A percentile compares a stretch with the other conserved stretches of the same genome.
phyloP scores from a whole-genome alignment of 2,888 invertebrate species.

The Leistus spinibarbis region DNA sequence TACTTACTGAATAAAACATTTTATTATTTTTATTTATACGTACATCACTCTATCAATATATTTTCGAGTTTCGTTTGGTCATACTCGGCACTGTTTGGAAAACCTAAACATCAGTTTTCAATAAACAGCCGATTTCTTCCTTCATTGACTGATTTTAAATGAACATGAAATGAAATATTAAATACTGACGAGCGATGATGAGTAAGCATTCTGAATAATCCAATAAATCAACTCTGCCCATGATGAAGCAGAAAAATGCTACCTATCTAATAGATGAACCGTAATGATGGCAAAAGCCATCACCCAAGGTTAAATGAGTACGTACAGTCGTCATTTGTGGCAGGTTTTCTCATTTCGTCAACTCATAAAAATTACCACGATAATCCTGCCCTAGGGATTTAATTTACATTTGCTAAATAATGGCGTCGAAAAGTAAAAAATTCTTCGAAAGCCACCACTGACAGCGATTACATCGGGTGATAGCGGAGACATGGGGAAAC shows the following conservation, averaged over 20 bases:
- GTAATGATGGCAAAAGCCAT: constrained; percentile 1
- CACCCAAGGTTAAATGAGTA: not conserved
- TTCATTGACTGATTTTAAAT: too few relatives aligned
- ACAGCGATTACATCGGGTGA: constrained; percentile 11
- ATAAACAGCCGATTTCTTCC: too few relatives aligned
- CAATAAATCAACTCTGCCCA: constrained; percentile 11
- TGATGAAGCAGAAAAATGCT: constrained; percentile 27
- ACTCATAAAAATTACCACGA: constrained; percentile 13
- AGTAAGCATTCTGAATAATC: constrained; percentile 5
- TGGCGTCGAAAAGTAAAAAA: constrained; percentile 10
- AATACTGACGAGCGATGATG: constrained; percentile 12
- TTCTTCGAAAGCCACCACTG: constrained; percentile 16
- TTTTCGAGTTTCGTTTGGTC: too few relatives aligned
- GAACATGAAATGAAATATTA: constrained; percentile 5
- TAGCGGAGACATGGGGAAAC: not conserved
- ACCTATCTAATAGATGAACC: constrained; percentile 28
- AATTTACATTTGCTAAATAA: constrained; percentile 33
- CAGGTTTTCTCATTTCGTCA: constrained; percentile 11
- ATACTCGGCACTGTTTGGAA: too few relatives aligned
- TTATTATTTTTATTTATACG: too few relatives aligned
- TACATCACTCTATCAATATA: too few relatives aligned
- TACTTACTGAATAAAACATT: too few relatives aligned
- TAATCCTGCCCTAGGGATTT: constrained; percentile 5
- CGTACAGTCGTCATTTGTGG: not conserved
- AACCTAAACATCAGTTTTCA: too few relatives aligned